Evolutionary conservation across 53 echinoderm and acorn worm genomes (phyloP).

Genomic region (Astropecten irregularis): DNA sequence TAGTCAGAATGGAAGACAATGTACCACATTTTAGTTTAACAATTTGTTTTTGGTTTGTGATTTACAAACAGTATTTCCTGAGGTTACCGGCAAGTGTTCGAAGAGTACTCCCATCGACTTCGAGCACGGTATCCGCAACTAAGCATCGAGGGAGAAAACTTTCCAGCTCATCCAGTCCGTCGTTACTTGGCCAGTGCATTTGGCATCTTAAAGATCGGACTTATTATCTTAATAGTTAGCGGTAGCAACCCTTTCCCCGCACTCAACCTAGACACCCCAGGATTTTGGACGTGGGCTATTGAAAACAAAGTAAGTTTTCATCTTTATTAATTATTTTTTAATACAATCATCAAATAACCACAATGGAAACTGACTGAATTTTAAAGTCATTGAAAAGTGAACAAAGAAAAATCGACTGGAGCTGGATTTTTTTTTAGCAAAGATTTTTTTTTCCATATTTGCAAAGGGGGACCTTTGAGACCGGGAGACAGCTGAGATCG

Average conservation of each 20-base stretch:
- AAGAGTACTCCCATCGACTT: conserved; percentile 89
- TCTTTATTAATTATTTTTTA: not conserved
- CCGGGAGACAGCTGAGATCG: too few species aligned
- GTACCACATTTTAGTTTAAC: too few species aligned
- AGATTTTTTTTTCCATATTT: not conserved
- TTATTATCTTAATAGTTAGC: conserved; percentile 75
- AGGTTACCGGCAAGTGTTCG: conserved; percentile 98
- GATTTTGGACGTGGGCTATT: conserved; percentile 82
- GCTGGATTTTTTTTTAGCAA: too few species aligned
- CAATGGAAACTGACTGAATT: too few species aligned
- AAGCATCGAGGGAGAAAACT: conserved; percentile 88
- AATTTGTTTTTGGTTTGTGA: too few species aligned
- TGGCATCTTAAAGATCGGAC: conserved; percentile 71
- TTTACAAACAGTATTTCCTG: conserved; percentile 98
- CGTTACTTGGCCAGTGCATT: conserved; percentile 83
- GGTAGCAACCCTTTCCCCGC: conserved; percentile 87
- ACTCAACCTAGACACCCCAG: conserved; percentile 79
- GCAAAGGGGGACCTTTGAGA: too few species aligned
- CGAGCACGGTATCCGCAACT: conserved; percentile 89
- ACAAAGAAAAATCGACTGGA: too few species aligned
- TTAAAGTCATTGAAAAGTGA: too few species aligned
- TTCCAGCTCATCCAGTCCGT: conserved; percentile 79
- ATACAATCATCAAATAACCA: too few species aligned
- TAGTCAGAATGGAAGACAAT: too few species aligned
- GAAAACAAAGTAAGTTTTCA: conserved; percentile 90